phyloP scores from a whole-genome alignment of 2,888 invertebrate species.

The Nowickia ferox region DNA sequence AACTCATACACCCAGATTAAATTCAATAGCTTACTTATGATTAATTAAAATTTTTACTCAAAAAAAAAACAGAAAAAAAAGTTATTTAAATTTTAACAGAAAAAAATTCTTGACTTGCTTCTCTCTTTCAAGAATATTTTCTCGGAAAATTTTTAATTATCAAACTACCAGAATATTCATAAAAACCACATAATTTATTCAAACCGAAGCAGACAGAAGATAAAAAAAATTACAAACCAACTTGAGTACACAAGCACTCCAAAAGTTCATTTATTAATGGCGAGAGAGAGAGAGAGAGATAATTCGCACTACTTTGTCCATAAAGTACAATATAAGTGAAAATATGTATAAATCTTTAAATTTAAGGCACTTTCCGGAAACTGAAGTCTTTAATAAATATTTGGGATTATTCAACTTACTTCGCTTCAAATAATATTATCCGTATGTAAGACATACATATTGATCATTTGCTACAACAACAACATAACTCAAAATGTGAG shows the following conservation, averaged over 20 bases:
- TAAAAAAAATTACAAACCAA: slow-evolving; percentile 10
- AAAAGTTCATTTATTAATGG: slow-evolving; percentile 29
- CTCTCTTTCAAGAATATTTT: neutral
- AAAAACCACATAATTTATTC: slow-evolving; percentile 21
- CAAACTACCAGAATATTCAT: slow-evolving; percentile 7
- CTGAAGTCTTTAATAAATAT: neutral
- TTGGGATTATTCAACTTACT: neutral
- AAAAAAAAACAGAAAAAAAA: neutral
- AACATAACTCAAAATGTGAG: neutral
- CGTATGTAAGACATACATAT: neutral
- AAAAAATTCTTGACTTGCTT: neutral
- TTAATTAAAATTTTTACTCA: neutral
- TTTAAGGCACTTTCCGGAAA: neutral
- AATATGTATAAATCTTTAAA: slow-evolving; percentile 18
- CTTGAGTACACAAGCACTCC: slow-evolving; percentile 27
- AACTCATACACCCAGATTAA: too few relatives aligned
- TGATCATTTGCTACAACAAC: neutral
- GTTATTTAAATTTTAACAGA: neutral
- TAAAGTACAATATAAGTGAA: slow-evolving; percentile 16
- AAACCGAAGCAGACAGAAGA: neutral
- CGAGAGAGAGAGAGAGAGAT: neutral
- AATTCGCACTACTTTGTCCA: neutral
- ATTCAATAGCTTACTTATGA: too few relatives aligned
- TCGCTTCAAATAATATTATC: neutral
- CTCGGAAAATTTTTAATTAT: neutral